Evolutionary conservation across 1,140 invertebrate genomes (phyloP).

Genomic region (Bombus soroeensis): DNA sequence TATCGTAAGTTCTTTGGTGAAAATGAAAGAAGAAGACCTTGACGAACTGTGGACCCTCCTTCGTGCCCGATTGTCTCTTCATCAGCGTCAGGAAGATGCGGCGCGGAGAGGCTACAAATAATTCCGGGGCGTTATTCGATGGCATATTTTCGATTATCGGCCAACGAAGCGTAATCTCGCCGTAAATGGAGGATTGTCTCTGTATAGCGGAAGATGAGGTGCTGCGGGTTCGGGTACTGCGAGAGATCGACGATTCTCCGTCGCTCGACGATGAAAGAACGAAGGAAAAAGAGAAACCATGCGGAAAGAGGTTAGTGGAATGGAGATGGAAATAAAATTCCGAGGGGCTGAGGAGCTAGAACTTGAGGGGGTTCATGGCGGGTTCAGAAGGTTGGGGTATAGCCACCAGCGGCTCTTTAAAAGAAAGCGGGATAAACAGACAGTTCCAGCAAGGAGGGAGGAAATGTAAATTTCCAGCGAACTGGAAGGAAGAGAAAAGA

Average conservation of each 20-base stretch:
- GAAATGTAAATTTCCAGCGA: slow-evolving; percentile 83
- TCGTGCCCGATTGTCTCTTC: slow-evolving; percentile 64
- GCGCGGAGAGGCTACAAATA: slow-evolving; percentile 68
- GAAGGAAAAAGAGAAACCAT: background rate
- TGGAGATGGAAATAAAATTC: slow-evolving; percentile 18
- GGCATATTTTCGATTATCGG: slow-evolving; percentile 82
- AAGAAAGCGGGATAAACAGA: slow-evolving; percentile 83
- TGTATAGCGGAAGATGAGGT: slow-evolving; percentile 76
- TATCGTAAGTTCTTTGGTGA: background rate
- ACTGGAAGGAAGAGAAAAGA: slow-evolving; percentile 82
- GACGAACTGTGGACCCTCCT: slow-evolving; percentile 12
- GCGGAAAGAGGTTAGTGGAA: slow-evolving; percentile 33
- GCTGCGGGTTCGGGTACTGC: slow-evolving; percentile 70
- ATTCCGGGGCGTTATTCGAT: slow-evolving; percentile 77
- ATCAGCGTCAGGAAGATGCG: slow-evolving; percentile 32
- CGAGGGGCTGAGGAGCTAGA: slow-evolving; percentile 34
- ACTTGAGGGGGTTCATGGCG: slow-evolving; percentile 1
- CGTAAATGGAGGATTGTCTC: slow-evolving; percentile 81
- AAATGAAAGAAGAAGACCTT: background rate
- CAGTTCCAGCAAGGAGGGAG: slow-evolving; percentile 78
- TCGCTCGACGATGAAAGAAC: slow-evolving; percentile 52
- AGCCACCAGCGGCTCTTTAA: slow-evolving; percentile 79
- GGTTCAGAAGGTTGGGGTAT: slow-evolving; percentile 55
- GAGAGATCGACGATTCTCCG: slow-evolving; percentile 13
- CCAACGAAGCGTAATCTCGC: slow-evolving; percentile 81